Evolutionary conservation across 2,888 invertebrate species (phyloP).

Genomic region (Catotricha subobsoleta): DNA sequence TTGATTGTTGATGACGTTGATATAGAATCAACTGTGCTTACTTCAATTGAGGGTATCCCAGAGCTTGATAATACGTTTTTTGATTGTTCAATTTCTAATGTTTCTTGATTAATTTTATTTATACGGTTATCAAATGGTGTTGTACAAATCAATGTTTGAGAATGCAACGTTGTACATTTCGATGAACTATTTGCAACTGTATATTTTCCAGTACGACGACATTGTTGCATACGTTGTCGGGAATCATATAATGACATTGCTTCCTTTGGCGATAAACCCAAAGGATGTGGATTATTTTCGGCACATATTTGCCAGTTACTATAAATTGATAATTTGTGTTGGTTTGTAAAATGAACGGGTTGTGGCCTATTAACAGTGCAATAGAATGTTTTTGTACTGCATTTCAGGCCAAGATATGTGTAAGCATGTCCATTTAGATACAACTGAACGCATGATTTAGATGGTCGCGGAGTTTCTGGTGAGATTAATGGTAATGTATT

Average conservation of each 20-base stretch:
- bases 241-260: constrained; percentile 62
- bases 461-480: constrained; percentile 79
- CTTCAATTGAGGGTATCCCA: not conserved
- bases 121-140: constrained; percentile 16
- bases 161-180: constrained; percentile 17
- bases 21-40: not conserved
- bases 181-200: constrained; percentile 16
- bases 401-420: constrained; percentile 77
- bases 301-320: constrained; percentile 81
- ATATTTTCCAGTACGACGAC: not conserved
- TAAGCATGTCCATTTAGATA: constrained; percentile 83
- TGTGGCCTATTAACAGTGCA: constrained; percentile 87
- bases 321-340: constrained; percentile 88
- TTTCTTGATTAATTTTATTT: constrained; percentile 17
- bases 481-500: constrained; percentile 71
- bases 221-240: constrained; percentile 36
- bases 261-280: constrained; percentile 46
- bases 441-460: constrained; percentile 75
- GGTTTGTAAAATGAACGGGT: constrained; percentile 82
- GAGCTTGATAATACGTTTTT: not conserved
- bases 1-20: not conserved
- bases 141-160: constrained; percentile 21
- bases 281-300: constrained; percentile 46
- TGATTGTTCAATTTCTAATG: not conserved
- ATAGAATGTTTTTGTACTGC: constrained; percentile 78